These are phyloP conservation scores for Perodicticus potto DNA, from an alignment of 2,797 vertebrate genomes.

Conservation along the genomic window DNA sequence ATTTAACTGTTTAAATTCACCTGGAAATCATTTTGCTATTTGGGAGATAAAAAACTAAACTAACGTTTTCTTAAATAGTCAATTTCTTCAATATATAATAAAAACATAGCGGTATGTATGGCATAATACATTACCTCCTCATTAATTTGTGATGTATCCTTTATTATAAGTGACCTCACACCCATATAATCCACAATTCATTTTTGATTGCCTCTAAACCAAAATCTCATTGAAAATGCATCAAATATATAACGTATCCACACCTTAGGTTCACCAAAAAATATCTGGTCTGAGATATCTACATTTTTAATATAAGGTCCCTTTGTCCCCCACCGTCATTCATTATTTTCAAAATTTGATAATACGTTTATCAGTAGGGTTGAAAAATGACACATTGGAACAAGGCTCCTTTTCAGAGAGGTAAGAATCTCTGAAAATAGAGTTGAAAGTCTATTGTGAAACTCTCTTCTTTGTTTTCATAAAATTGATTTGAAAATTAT, in stretches of 20 bases:
- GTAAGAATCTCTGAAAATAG: slow-evolving; percentile 2
- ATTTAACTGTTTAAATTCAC: slow-evolving; percentile 34
- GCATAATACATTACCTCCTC: background rate
- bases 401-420: background rate
- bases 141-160: slow-evolving; percentile 26
- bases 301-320: background rate
- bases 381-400: slow-evolving; percentile 11
- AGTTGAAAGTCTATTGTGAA: background rate
- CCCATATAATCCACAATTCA: slow-evolving; percentile 10
- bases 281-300: background rate
- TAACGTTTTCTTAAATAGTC: background rate
- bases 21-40: slow-evolving; percentile 26
- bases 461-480: background rate
- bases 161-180: background rate
- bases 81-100: slow-evolving; percentile 17
- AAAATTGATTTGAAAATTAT: slow-evolving; percentile 4
- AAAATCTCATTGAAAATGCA: slow-evolving; percentile 38
- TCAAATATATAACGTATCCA: background rate
- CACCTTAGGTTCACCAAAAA: background rate
- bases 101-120: background rate
- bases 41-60: slow-evolving; percentile 50
- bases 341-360: slow-evolving; percentile 30
- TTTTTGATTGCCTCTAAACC: background rate
- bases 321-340: background rate
- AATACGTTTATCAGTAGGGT: background rate